Percentiles rank a stretch among this genome's conserved stretches.
Evolutionary conservation across 2,888 invertebrate genomes (phyloP).

Genomic region (Scelioninae gen. 1): DNA sequence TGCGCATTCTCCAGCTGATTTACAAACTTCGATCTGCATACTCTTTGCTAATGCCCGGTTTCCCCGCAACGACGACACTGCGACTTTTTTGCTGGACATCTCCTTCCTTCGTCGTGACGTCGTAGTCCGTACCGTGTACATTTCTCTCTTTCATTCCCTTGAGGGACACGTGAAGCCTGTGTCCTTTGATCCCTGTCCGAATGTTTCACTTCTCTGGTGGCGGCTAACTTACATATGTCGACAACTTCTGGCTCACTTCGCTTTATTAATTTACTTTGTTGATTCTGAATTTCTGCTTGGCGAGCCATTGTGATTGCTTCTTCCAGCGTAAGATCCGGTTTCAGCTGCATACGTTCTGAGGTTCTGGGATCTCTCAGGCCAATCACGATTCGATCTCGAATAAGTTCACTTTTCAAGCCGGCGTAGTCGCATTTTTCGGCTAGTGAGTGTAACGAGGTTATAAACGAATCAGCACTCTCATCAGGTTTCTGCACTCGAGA

Average conservation of each 20-base stretch:
- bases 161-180: no score
- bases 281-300: slow-evolving; percentile 70
- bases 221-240: no score
- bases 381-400: slow-evolving; percentile 74
- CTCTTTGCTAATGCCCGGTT: neutral
- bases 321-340: slow-evolving; percentile 3
- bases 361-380: slow-evolving; percentile 69
- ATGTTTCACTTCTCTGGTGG: neutral
- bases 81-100: neutral
- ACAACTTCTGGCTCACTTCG: no score
- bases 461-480: slow-evolving; percentile 64
- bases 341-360: slow-evolving; percentile 24
- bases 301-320: slow-evolving; percentile 64
- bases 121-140: neutral
- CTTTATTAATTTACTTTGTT: slow-evolving; percentile 1
- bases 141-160: neutral
- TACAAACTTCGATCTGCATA: neutral
- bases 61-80: neutral
- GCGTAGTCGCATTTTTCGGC: neutral
- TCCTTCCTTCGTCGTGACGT: neutral
- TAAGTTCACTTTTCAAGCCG: slow-evolving; percentile 66
- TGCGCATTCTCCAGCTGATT: no score
- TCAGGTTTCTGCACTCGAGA: slow-evolving; percentile 66
- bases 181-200: no score
- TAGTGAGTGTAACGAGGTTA: slow-evolving; percentile 48